Base-by-base conservation (phyloP, 2,113 vertebrate genomes). In the Petromus typicus region DNA sequence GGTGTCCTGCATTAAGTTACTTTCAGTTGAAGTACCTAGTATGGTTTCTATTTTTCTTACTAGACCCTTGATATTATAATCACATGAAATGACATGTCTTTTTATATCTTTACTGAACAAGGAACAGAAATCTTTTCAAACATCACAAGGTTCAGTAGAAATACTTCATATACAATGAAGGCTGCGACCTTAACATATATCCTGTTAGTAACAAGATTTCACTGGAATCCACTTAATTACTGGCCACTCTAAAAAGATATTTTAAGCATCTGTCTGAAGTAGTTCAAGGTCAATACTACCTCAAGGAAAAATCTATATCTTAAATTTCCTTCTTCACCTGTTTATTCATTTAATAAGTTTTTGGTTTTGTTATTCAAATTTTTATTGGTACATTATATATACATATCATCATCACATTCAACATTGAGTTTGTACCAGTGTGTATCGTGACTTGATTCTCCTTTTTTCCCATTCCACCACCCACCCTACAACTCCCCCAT, bases 341-440 rank as follows among this genome's bases (percentile, higher is more conserved):
- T 78, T 91, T 63, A 86, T 90, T 90, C 11, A 57, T 59, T 86
- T 61, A 95, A 67, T 89, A n/a, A n/a, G n/a, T n/a, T n/a, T n/a
- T n/a, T n/a, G n/a, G n/a, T n/a, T n/a, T n/a, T n/a, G n/a, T n/a
- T n/a, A n/a, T n/a, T n/a, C n/a, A n/a, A n/a, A n/a, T n/a, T n/a
- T n/a, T n/a, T n/a, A n/a, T n/a, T n/a, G n/a, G n/a, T n/a, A n/a
- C n/a, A n/a, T n/a, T n/a, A n/a, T n/a, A n/a, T n/a, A n/a, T n/a
- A n/a, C n/a, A n/a, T n/a, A n/a, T n/a, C n/a, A n/a, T n/a, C n/a
- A n/a, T n/a, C n/a, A n/a, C n/a, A n/a, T n/a, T n/a, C n/a, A n/a
- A n/a, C n/a, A n/a, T n/a, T n/a, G n/a, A n/a, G n/a, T n/a, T n/a
- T n/a, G n/a, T n/a, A n/a, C n/a, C n/a, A n/a, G n/a, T n/a, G n/a